Percentiles rank a stretch among this genome's conserved stretches.
Conservation (phyloP, 2,797 vertebrate species). For the Eulemur coronatus region DNA sequence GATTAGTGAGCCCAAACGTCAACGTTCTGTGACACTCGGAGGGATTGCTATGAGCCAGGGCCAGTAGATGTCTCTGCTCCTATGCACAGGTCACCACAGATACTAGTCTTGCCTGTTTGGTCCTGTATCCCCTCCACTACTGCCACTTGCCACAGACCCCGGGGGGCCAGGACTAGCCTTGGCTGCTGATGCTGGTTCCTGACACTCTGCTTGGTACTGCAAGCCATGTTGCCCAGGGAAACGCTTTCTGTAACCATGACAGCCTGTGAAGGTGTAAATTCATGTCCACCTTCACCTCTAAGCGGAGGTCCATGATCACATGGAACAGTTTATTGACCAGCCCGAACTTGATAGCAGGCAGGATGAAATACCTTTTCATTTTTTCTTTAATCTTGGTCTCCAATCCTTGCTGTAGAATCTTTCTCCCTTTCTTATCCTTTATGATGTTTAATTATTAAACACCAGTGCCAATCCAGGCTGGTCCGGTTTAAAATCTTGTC, state of each 20-base stretch:
- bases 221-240: background rate
- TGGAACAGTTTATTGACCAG: background rate
- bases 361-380: background rate
- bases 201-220: background rate
- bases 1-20: background rate
- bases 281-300: background rate
- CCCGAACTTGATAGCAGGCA: background rate
- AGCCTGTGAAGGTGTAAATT: background rate
- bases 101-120: background rate
- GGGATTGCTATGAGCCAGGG: background rate
- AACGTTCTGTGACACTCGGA: background rate
- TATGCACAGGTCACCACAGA: background rate
- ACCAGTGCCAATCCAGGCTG: background rate
- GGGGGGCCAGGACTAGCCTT: background rate
- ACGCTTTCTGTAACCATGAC: background rate
- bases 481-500: background rate
- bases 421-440: background rate
- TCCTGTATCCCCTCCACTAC: background rate
- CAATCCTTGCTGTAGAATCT: background rate
- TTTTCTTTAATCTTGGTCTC: background rate
- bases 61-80: background rate
- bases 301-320: background rate
- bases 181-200: background rate
- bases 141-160: fast-evolving
- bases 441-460: background rate